Base-by-base conservation (phyloP, 2,888 invertebrate genomes). In the Melieria omissa region DNA sequence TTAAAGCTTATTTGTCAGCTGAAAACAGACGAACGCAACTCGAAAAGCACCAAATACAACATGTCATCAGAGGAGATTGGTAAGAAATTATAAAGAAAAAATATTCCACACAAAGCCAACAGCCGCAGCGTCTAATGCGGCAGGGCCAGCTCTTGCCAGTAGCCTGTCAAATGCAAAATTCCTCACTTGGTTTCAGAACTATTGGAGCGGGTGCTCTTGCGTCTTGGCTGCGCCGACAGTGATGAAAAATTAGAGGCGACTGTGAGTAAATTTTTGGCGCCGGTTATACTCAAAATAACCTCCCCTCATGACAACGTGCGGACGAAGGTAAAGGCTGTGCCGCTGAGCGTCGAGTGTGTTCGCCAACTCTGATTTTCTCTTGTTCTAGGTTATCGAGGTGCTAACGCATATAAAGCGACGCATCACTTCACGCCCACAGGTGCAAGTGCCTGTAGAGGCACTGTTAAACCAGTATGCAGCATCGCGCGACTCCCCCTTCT, bases 401-500 rank as follows among this genome's bases (percentile, higher is more conserved):
- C 87, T 98, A 72, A 93, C 96, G 66, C 97, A 98, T 85, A 92
- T 98, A 65, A 98, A 96, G 86, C 95, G 95, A 85, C 89, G 97
- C 73, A 89, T 97, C 44, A 96, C 96, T 85, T 94, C 94, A 76
- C 90, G 97, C 60, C 91, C 93, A 0, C 89, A 90, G 80, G 93
- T 98, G 4, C 94, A 95, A 86, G 88, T 98, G 72, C 97, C 97
- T 0, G 93, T 98, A 9, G 93, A 95, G 80, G 91, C 93, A 5
- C 88, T 98, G 14, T 87, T 98, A 64, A 89, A 91, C 63, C 93
- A 95, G 75, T 97, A 96, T 86, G 90, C 91, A 81, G 93, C 94
- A 80, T 76, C 81, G 0, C 78, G 79, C 2, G 88, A 91, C 92
- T 82, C 96, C 92, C 89, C 93, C 92, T 81, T 84, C 82, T 90